Percentiles rank a stretch among this genome's conserved stretches.
phyloP scores from a whole-genome alignment of 2,113 vertebrate genomes.

The Prunella himalayana region DNA sequence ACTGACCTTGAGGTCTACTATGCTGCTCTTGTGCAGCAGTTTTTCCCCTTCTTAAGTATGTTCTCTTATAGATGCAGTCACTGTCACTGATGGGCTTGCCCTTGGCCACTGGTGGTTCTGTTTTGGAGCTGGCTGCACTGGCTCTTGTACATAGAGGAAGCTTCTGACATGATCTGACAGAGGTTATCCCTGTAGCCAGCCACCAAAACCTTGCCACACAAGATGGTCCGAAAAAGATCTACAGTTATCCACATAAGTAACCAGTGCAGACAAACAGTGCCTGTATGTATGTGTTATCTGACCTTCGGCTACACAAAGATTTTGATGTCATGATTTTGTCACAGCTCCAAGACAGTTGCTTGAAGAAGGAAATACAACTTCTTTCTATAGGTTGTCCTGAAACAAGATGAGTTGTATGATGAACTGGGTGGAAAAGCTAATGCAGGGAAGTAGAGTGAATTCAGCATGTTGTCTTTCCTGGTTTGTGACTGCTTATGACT shows the following conservation, averaged over 20 bases:
- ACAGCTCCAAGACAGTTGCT: background rate
- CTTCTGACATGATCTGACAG: background rate
- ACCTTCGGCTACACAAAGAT: background rate
- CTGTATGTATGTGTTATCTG: background rate
- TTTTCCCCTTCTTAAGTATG: background rate
- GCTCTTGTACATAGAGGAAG: fast-evolving
- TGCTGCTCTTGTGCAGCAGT: background rate
- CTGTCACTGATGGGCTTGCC: fast-evolving
- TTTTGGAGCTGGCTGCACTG: background rate
- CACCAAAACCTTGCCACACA: background rate
- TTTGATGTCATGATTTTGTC: background rate
- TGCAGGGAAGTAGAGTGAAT: background rate
- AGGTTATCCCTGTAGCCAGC: background rate
- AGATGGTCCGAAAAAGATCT: background rate
- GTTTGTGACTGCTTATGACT: background rate
- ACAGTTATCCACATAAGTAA: background rate
- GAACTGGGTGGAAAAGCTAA: background rate
- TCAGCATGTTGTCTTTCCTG: background rate
- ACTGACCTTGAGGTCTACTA: background rate
- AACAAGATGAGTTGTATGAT: background rate
- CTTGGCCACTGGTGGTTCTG: fast-evolving
- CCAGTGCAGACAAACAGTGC: background rate
- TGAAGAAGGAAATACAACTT: background rate
- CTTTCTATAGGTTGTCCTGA: background rate
- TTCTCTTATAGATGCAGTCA: background rate